Conservation (phyloP, 2,797 vertebrate genomes). For the Myioborus miniatus region DNA sequence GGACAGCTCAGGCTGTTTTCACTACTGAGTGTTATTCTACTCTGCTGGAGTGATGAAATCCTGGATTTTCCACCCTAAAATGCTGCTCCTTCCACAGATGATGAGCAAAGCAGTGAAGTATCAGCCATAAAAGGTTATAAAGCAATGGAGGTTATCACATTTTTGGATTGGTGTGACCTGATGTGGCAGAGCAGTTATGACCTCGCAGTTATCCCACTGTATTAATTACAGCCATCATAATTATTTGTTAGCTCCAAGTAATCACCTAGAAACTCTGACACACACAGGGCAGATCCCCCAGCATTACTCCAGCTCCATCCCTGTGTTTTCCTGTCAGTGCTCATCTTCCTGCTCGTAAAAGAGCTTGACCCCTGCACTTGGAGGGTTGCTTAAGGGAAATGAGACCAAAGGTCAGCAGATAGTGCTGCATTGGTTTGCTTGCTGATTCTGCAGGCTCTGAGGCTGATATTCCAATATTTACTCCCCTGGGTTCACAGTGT, state of each 20-base stretch:
- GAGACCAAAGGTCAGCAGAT: slow-evolving; percentile 41
- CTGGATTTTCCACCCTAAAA: not conserved
- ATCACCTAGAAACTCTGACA: not conserved
- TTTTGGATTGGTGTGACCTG: not conserved
- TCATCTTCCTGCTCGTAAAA: not conserved
- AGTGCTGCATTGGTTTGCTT: not conserved
- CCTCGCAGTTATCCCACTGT: not conserved
- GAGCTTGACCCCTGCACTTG: not conserved
- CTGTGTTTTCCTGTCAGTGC: not conserved
- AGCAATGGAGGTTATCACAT: not conserved
- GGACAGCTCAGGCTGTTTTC: not conserved
- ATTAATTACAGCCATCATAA: not conserved
- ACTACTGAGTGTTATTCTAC: not conserved
- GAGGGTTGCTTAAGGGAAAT: not conserved
- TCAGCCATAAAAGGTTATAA: not conserved
- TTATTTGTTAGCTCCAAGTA: not conserved
- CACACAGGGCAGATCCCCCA: not conserved
- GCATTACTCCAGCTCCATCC: not conserved
- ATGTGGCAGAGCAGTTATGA: not conserved
- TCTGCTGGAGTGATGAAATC: not conserved
- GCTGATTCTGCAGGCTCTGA: not conserved
- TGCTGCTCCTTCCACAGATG: not conserved
- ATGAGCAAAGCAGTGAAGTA: not conserved
- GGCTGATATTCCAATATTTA: not conserved
- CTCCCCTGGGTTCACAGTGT: not conserved